Evolutionary conservation across 2,113 vertebrate species (phyloP), one percentile per base, ranked within the genome.

Genomic region (Corynorhinus townsendii): DNA sequence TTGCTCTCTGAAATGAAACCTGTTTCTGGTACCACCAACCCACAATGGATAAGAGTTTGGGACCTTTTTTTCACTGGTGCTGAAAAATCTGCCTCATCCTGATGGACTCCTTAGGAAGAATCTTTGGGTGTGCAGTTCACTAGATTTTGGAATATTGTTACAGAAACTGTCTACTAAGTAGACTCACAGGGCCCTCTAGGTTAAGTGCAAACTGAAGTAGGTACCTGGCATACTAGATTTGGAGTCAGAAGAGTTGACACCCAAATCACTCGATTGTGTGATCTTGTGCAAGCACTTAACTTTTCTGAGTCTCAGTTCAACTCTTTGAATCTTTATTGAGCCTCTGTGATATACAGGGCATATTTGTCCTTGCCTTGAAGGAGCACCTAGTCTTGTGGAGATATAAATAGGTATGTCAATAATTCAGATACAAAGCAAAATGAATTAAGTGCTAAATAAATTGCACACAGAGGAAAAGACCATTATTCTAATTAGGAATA

Each of bases 351-450:
- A 4, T 92, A 86, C 10, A 89, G 22, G 52, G 26, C 15, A 28
- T 73, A 64, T 62, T 82, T 26, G 30, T 84, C 85, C 49, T 84
- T 93, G 26, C 17, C 56, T 93, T 96, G 43, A 56, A 71, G 33
- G 49, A 69, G 20, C 45, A 62, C 38, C 28, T 14, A 73, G 28
- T 81, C 49, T 90, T 92, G 22, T 80, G 26, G 16, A 30, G 59
- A 62, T 87, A 69, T 93, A 82, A 86, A 64, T 89, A 89, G 43
- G 24, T 91, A 62, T 3, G 20, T 86, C 89, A 93, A 28, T 87
- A 90, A 90, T 77, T 92, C n/a, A 83, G n/a, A 45, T 66, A 85
- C n/a, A 95, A 90, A 90, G 33, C n/a, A 86, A 76, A 76, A 69
- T 47, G 35, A 80, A 80, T 84, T 86, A 87, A 76, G n/a, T 86